Evolutionary conservation across 2,888 invertebrate species (phyloP).

Genomic region (Sarcophaga variegata): DNA sequence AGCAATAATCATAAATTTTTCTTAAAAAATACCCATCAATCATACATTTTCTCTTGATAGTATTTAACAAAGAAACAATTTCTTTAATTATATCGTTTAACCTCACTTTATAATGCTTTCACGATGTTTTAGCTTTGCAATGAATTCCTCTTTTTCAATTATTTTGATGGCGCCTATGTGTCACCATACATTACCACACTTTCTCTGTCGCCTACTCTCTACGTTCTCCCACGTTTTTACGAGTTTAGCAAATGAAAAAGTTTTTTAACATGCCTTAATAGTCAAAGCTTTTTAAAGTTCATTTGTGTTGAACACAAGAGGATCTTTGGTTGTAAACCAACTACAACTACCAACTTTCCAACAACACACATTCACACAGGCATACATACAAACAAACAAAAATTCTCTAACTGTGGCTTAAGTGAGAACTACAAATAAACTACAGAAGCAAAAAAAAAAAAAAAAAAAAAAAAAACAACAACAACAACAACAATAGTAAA

Average conservation of each 20-base stretch:
- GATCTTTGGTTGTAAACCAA: conserved; percentile 61
- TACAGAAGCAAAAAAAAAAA: conserved; percentile 8
- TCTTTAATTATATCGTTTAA: not conserved
- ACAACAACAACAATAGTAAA: conserved; percentile 32
- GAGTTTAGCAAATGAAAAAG: conserved; percentile 47
- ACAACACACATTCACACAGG: not conserved
- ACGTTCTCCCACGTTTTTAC: conserved; percentile 13
- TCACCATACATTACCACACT: conserved; percentile 24
- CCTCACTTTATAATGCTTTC: too few relatives aligned
- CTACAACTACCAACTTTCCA: conserved; percentile 8
- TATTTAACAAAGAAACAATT: not conserved
- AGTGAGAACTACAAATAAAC: conserved; percentile 27
- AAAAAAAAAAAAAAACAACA: conserved; percentile 40
- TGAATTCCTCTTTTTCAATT: not conserved
- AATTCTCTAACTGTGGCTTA: conserved; percentile 60
- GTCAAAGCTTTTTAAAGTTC: conserved; percentile 70
- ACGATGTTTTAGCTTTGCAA: not conserved
- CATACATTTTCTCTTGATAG: too few relatives aligned
- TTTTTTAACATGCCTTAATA: conserved; percentile 69
- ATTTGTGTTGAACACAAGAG: conserved; percentile 65
- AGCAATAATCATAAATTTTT: too few relatives aligned
- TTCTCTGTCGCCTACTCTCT: conserved; percentile 8
- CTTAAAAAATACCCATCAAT: too few relatives aligned
- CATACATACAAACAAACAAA: conserved; percentile 17
- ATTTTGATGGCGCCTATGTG: conserved; percentile 12